Evolutionary conservation across 2,888 invertebrate species (phyloP), one percentile per base, ranked within the genome.

Genomic region (Synanthedon formicaeformis): DNA sequence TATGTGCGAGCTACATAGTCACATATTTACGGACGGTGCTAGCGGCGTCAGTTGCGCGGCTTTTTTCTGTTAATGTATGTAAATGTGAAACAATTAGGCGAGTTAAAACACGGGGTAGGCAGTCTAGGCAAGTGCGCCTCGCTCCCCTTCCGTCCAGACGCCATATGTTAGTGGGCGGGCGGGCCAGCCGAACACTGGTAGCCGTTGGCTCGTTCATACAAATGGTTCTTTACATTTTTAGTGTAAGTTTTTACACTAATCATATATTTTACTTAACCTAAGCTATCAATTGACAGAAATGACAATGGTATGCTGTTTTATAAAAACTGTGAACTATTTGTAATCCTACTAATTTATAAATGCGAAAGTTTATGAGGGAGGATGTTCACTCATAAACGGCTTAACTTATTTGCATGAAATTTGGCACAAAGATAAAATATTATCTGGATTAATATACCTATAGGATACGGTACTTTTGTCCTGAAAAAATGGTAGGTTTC

Each of bases 41-140:
- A 64, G 59, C 64, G 69, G 73, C 81, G 85, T 75, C 84, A 78
- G 85, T 86, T 85, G 78, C 66, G 73, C 68, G 67, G 68, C 71
- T 80, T 84, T 82, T 86, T 82, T 77, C 74, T 71, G 77, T 73
- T 84, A 85, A 87, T 84, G 72, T 86, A 87, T 86, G 86, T 84
- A 87, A 86, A 87, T 86, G 81, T 80, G 81, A 85, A 84, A 75
- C 85, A 87, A 86, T 87, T 86, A 87, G 82, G 83, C 81, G 81
- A 83, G 82, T 84, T 86, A 85, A 85, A 78, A 85, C 78, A 81
- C 83, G 84, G 84, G 86, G 86, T 81, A 82, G 83, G 79, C 82
- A 81, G 82, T 79, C 77, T 81, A 81, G 81, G 81, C 82, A 81
- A 78, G 82, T 66, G 78, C 75, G 76, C 75, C 73, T 77, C 73